Evolutionary conservation across 1,140 invertebrate species (phyloP).

Genomic region (Zaprionus africanus): DNA sequence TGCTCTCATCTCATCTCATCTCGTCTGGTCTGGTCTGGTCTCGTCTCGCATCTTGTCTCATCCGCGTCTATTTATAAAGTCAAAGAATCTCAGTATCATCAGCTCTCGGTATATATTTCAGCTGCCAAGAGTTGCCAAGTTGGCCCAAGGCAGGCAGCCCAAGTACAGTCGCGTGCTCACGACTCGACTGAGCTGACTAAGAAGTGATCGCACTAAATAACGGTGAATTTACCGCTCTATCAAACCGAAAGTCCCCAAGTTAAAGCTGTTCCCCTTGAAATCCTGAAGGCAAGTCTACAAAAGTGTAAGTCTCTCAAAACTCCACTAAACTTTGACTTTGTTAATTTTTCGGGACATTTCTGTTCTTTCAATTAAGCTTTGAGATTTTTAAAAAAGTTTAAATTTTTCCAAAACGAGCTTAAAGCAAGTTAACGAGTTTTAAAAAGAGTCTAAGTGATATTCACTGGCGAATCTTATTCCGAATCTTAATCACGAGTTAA

Average conservation of each 20-base stretch:
- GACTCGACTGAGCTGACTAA: slow-evolving; percentile 28
- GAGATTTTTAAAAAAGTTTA: too few species aligned
- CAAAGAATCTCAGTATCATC: slow-evolving; percentile 39
- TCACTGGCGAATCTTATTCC: too few species aligned
- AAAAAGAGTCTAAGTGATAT: too few species aligned
- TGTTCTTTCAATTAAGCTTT: too few species aligned
- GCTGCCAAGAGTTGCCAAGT: slow-evolving; percentile 72
- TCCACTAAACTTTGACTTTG: too few species aligned
- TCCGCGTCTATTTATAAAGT: slow-evolving; percentile 78
- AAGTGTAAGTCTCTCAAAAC: too few species aligned
- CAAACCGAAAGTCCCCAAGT: neutral
- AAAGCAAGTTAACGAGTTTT: too few species aligned
- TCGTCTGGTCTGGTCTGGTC: slow-evolving; percentile 2
- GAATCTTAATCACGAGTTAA: too few species aligned
- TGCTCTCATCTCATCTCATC: slow-evolving; percentile 21
- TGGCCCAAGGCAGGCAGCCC: slow-evolving; percentile 38
- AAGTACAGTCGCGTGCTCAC: slow-evolving; percentile 68
- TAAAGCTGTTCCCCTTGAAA: neutral
- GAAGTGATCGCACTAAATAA: neutral
- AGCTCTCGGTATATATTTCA: slow-evolving; percentile 46
- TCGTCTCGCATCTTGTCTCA: slow-evolving; percentile 35
- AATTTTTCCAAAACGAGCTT: too few species aligned
- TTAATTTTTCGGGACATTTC: too few species aligned
- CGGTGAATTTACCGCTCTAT: neutral
- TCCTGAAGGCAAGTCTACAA: neutral